phyloP scores from a whole-genome alignment of 2,113 vertebrate genomes.

The Tiliqua scincoides region DNA sequence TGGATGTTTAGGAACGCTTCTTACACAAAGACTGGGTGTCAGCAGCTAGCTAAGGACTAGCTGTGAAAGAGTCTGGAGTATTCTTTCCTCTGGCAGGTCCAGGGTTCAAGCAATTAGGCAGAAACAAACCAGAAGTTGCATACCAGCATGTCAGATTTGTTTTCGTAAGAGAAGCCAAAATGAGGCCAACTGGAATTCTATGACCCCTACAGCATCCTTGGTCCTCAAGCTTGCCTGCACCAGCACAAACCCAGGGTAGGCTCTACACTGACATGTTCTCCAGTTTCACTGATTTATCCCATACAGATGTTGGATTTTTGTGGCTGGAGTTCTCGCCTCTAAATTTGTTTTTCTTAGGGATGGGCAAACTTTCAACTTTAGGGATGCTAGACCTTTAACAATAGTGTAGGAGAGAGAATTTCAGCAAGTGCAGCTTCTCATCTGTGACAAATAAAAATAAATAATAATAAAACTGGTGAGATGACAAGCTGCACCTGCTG shows the following conservation, averaged over 20 bases:
- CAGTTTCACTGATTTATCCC: neutral
- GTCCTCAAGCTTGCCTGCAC: neutral
- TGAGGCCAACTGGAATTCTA: neutral
- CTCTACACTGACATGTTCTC: neutral
- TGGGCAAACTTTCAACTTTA: no score
- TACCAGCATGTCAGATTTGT: constrained; percentile 5
- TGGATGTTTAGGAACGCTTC: neutral
- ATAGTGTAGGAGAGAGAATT: no score
- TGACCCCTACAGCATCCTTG: neutral
- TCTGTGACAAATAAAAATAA: no score
- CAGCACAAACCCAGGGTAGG: neutral
- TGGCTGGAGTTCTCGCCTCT: no score
- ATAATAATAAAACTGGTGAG: no score
- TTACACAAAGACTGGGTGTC: accelerated
- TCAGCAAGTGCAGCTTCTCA: no score
- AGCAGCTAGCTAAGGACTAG: accelerated
- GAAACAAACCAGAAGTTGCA: constrained; percentile 1
- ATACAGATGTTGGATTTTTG: neutral
- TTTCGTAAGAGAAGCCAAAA: constrained; percentile 11
- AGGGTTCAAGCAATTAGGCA: neutral
- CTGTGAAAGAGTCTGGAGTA: neutral
- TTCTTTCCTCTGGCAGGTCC: neutral
- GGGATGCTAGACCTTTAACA: no score
- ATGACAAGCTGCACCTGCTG: no score
- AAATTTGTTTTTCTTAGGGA: no score